Evolutionary conservation across 35 echinoderm and acorn worm genomes (phyloP), one percentile per base, ranked within the genome.

Genomic region (Apostichopus californicus): DNA sequence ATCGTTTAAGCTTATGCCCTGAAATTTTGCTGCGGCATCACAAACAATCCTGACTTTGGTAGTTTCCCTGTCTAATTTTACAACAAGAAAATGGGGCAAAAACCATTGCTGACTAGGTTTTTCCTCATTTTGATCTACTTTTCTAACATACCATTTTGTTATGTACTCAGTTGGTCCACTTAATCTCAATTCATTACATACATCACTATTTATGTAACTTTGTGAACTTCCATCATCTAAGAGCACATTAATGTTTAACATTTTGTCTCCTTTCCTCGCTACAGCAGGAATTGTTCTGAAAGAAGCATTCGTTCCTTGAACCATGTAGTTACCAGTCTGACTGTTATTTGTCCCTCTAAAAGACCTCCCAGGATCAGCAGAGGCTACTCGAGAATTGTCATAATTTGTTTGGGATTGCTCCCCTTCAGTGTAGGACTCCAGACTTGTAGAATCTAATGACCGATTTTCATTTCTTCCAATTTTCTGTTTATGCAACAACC

Each of bases 71-170:
- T 92, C 91, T n/a, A 58, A 24, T 26, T 58, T 59, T 61, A 93
- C 92, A 18, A 93, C 84, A 15, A 59, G 92, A 78, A 88, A 93
- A 88, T 93, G 81, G 9, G 92, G 92, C 15, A 93, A 78, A 78
- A 77, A 93, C 64, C 81, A 93, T 23, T 89, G 11, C 8, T 8
- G 65, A 9, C 65, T 28, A 4, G 56, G 8, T 55, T 28, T 23
- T 8, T 9, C 13, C 2, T 64, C 65, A 55, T 8, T 46, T 55
- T 72, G 9, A 23, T 89, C 86, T 34, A 89, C 86, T 24, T 89
- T 89, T 15, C 86, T 80, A 80, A 80, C 5, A n/a, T 80, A 11
- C 22, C 22, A 2, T 80, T 80, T 26, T 21, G 12, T 80, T 80
- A 17, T 21, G 12, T 80, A 18, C 11, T 21, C 22, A 80, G 11